phyloP scores from a whole-genome alignment of 2,113 vertebrate species.

The Thamnophis sirtalis region DNA sequence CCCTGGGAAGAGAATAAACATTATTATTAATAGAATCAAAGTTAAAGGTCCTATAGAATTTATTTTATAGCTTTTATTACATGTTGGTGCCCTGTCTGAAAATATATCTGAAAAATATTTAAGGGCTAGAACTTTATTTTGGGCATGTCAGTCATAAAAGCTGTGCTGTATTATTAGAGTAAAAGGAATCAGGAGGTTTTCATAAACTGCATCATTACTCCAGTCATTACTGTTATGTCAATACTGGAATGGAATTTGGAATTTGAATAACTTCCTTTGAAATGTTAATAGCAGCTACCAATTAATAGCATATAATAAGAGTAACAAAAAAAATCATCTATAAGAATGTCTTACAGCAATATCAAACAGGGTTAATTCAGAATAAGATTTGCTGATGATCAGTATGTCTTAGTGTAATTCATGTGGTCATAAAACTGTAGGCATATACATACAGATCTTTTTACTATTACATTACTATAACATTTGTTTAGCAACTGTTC shows the following conservation, averaged over 20 bases:
- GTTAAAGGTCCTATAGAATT: neutral
- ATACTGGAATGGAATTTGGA: neutral
- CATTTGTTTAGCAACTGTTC: neutral
- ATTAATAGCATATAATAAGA: neutral
- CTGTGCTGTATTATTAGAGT: neutral
- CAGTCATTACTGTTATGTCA: neutral
- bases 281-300: neutral
- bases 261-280: neutral
- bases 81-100: neutral
- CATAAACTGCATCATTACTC: neutral
- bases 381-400: neutral
- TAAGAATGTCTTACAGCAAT: neutral
- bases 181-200: neutral
- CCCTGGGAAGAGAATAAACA: neutral
- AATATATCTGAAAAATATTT: neutral
- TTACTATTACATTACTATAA: neutral
- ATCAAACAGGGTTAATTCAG: neutral
- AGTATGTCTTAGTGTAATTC: neutral
- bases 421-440: neutral
- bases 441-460: neutral
- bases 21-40: neutral
- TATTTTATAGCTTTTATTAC: neutral
- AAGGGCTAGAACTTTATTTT: neutral
- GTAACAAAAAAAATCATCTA: neutral
- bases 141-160: neutral